Conservation (phyloP, 1,140 invertebrate species). For the Lasaia peninsularis region DNA sequence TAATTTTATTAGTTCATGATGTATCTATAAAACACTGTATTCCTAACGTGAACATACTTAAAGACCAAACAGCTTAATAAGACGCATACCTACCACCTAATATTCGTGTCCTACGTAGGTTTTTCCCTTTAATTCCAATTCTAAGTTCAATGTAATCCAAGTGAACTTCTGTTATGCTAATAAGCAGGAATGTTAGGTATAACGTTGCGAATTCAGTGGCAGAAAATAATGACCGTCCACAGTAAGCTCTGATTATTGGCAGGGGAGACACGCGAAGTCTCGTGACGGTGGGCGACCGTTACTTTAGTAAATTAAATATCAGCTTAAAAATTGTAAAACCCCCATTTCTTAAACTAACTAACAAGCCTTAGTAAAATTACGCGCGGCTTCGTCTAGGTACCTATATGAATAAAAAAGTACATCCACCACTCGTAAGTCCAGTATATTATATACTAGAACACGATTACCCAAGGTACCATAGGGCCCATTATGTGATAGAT, state of each 20-base stretch:
- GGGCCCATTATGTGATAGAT: too few species aligned
- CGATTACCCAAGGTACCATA: too few species aligned
- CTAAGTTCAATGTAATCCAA: neutral
- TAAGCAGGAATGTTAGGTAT: slow-evolving; percentile 14
- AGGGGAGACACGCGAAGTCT: slow-evolving; percentile 52
- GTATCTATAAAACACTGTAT: too few species aligned
- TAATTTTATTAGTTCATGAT: too few species aligned
- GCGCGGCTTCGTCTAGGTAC: neutral
- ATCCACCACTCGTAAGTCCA: too few species aligned
- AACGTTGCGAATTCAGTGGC: slow-evolving; percentile 40
- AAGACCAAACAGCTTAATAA: too few species aligned
- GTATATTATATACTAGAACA: too few species aligned
- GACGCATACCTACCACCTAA: too few species aligned
- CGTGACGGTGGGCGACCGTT: slow-evolving; percentile 41
- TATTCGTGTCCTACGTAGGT: too few species aligned
- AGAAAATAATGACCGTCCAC: slow-evolving; percentile 42
- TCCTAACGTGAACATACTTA: too few species aligned
- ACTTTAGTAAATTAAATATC: slow-evolving; percentile 48
- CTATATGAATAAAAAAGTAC: too few species aligned
- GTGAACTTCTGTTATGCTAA: neutral
- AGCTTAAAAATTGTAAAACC: neutral
- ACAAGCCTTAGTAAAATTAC: neutral
- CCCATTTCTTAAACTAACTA: neutral
- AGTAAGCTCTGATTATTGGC: slow-evolving; percentile 53
- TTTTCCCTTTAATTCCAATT: neutral